Base-by-base conservation (phyloP, 2,888 invertebrate species). In the Nasonia oneida region DNA sequence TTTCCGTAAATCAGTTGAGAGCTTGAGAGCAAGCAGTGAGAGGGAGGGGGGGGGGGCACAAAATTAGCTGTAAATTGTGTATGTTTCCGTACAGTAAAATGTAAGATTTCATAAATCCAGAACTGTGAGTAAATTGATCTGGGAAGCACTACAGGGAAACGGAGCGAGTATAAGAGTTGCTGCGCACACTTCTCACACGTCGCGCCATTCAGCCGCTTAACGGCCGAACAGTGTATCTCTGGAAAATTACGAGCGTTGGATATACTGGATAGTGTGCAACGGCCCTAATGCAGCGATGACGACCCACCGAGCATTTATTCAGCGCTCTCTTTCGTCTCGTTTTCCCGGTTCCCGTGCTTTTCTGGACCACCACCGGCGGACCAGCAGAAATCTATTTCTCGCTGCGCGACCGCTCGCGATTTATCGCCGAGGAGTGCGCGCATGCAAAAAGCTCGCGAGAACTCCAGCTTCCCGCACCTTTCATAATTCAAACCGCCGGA, bases 41-140 rank as follows among this genome's bases (percentile, higher is more conserved):
- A 2, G 23, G 14, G 18, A 12, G 15, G 50, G 10, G 50, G 2
- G 53, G 18, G 18, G 18, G 15, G n/a, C 14, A 37, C 42, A 50
- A 47, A 33, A 78, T 78, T 74, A 74, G 74, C 64, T 78, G 78
- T 82, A 85, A 82, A 85, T 85, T 74, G 81, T 74, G 81, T 64
- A 64, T n/a, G 29, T 67, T 1, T 18, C 18, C 80, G 57, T 10
- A n/a, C 5, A 33, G 70, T 37, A 15, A 70, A 42, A 64, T 61
- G 73, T 57, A 76, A 78, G 78, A 85, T 85, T 85, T 81, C 67
- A 85, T 81, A 78, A 82, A 85, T 85, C 81, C 64, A 53, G 15
- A 29, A 33, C 37, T 1, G 57, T 3, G 42, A 80, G 70, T 75
- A 80, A 84, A 80, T 84, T 75, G 75, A 84, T 79, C 74, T 50